phyloP scores from a whole-genome alignment of 2,113 vertebrate genomes.

The Psammodynastes pulverulentus region DNA sequence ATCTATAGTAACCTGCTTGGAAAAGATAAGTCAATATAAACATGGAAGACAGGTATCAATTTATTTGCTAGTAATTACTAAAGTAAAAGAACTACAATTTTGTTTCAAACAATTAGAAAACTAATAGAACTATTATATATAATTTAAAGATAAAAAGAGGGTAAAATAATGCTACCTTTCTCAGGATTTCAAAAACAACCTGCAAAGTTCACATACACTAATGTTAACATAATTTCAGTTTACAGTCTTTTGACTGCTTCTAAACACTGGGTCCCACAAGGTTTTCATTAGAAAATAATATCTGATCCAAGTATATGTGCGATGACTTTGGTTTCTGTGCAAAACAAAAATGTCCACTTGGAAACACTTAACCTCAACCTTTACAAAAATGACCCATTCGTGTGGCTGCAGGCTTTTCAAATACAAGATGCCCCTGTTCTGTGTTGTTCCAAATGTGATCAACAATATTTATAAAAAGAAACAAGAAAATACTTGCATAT shows the following conservation, averaged over 20 bases:
- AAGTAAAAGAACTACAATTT: neutral
- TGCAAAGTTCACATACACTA: neutral
- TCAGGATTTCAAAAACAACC: neutral
- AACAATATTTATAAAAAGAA: neutral
- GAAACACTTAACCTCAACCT: conserved; percentile 25
- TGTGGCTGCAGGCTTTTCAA: neutral
- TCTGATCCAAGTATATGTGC: neutral
- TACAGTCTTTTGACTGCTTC: neutral
- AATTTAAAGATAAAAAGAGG: neutral
- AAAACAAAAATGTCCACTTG: conserved; percentile 1
- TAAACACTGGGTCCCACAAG: neutral
- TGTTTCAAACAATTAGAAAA: neutral
- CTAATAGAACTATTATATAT: conserved; percentile 11
- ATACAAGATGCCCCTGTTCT: neutral
- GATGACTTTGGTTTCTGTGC: conserved; percentile 1
- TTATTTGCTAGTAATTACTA: neutral
- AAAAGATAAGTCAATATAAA: neutral
- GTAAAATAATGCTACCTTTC: neutral
- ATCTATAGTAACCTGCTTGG: neutral
- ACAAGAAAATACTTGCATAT: neutral
- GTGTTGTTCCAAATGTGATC: neutral
- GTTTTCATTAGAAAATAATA: conserved; percentile 14
- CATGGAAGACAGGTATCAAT: neutral
- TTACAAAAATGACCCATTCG: neutral
- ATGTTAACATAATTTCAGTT: neutral